Conservation (phyloP, 2,113 vertebrate genomes). For the Oncorhynchus masou region DNA sequence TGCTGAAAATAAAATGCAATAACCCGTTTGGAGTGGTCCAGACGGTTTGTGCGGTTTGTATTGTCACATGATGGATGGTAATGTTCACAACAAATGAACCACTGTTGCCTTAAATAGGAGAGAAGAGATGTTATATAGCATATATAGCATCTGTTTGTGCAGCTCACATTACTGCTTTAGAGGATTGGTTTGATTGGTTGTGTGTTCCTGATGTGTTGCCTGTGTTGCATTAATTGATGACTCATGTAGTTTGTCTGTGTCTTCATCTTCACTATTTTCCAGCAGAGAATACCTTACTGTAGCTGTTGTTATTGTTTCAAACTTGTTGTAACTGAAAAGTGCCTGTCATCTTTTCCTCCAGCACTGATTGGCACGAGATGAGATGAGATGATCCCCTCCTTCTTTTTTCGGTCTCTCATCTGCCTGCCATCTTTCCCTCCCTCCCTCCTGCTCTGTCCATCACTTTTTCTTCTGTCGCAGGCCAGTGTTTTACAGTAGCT, state of each 20-base stretch:
- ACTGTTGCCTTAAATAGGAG: constrained; percentile 43
- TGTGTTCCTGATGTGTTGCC: neutral
- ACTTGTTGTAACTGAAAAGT: constrained; percentile 36
- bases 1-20: constrained; percentile 51
- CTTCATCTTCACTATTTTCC: neutral
- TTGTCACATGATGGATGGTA: no score
- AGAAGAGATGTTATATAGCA: constrained; percentile 14
- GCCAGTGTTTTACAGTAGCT: no score
- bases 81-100: constrained; percentile 17
- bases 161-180: neutral
- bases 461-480: neutral
- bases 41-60: constrained; percentile 28
- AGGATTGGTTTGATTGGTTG: constrained; percentile 22
- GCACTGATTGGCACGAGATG: neutral
- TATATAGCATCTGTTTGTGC: constrained; percentile 2
- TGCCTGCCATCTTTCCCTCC: neutral
- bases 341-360: constrained; percentile 38
- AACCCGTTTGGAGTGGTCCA: constrained; percentile 46
- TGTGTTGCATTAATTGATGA: neutral
- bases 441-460: neutral
- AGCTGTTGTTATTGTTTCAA: constrained; percentile 3
- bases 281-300: neutral
- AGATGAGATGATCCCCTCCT: neutral
- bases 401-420: neutral
- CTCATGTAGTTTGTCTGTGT: neutral